Evolutionary conservation across 2,888 invertebrate species (phyloP).

Genomic region (Diabrotica balteata): DNA sequence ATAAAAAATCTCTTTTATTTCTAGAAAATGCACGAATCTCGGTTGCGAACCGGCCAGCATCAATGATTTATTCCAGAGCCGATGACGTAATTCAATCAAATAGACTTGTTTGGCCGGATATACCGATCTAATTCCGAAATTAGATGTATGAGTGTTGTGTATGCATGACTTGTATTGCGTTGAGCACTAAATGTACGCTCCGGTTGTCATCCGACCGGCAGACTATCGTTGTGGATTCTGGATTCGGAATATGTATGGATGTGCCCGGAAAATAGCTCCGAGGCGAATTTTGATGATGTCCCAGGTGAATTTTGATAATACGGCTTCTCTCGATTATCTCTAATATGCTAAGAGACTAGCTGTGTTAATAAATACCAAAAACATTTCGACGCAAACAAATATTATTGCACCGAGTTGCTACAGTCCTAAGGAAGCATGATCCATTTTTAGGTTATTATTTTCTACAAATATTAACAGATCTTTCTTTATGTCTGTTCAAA

Average conservation of each 20-base stretch:
- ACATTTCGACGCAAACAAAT: no score
- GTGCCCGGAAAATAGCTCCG: constrained; percentile 31
- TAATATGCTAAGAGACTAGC: no score
- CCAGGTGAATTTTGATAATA: no score
- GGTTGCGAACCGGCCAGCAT: constrained; percentile 5
- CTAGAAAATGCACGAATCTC: constrained; percentile 13
- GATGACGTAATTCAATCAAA: constrained; percentile 56
- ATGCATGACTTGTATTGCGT: constrained; percentile 48
- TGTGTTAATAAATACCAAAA: no score
- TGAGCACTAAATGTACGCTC: constrained; percentile 42
- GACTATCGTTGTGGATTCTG: constrained; percentile 38
- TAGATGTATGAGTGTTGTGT: constrained; percentile 53
- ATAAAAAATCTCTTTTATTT: neutral
- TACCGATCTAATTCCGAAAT: constrained; percentile 53
- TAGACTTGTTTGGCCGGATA: constrained; percentile 54
- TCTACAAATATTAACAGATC: no score
- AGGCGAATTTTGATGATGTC: no score
- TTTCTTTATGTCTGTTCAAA: no score
- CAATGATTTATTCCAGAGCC: constrained; percentile 51
- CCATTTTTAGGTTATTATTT: no score
- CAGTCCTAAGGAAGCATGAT: no score
- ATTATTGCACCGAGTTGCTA: no score
- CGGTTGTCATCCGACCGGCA: constrained; percentile 46
- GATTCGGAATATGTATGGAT: constrained; percentile 30
- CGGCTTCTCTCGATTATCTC: no score